phyloP scores from a whole-genome alignment of 2,113 vertebrate genomes.

The Paradoxurus hermaphroditus region DNA sequence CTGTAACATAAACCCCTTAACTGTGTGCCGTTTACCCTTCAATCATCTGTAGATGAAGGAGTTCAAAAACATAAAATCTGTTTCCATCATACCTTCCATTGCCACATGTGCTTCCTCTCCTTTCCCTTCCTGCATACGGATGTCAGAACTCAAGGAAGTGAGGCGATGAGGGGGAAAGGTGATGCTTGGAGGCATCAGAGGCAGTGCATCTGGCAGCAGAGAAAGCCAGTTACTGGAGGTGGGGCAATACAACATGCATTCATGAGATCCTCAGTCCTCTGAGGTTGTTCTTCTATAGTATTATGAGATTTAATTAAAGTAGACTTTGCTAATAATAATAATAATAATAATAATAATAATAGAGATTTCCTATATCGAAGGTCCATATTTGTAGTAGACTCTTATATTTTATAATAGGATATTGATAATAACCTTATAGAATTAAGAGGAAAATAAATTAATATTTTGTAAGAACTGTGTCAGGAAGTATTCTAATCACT shows the following conservation, averaged over 20 bases:
- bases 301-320: neutral
- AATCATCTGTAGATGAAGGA: neutral
- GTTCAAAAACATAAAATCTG: neutral
- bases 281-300: neutral
- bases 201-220: neutral
- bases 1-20: neutral
- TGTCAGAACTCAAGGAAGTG: neutral
- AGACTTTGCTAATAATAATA: neutral
- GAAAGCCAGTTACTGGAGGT: neutral
- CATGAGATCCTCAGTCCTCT: neutral
- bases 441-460: neutral
- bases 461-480: neutral
- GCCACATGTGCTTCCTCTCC: neutral
- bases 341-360: neutral
- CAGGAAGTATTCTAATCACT: neutral
- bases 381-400: neutral
- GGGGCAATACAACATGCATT: neutral
- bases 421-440: neutral
- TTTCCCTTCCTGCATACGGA: neutral
- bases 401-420: neutral
- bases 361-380: neutral
- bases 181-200: neutral
- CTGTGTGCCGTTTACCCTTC: neutral
- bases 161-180: neutral
- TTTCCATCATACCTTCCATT: neutral